Evolutionary conservation across 2,113 vertebrate species (phyloP).

Genomic region (Prietella phreatophila): DNA sequence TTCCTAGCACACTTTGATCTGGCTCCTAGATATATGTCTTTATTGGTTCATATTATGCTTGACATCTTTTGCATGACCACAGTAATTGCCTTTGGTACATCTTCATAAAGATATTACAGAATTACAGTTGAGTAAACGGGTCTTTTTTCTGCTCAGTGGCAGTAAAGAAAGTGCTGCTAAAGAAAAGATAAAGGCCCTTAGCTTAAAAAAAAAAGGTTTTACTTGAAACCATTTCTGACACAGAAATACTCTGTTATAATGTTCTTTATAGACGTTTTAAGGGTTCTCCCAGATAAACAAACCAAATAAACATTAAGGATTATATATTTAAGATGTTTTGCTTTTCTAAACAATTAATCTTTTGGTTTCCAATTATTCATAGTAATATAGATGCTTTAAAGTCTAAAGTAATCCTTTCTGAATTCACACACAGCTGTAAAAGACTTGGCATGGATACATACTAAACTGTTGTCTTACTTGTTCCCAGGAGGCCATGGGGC

Average conservation of each 20-base stretch:
- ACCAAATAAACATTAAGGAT: not conserved
- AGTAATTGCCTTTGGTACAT: not conserved
- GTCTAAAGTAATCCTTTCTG: not conserved
- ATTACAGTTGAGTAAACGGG: not conserved
- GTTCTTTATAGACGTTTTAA: not conserved
- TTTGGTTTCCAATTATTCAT: not conserved
- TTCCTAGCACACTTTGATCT: not conserved
- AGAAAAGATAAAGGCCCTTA: not conserved
- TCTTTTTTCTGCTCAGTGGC: not conserved
- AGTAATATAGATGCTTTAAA: not conserved
- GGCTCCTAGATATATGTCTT: not conserved
- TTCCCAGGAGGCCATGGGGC: slow-evolving; percentile 65
- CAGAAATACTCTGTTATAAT: not conserved
- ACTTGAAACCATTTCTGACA: not conserved
- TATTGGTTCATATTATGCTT: not conserved
- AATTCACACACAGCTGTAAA: not conserved
- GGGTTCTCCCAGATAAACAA: not conserved
- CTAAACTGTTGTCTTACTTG: slow-evolving; percentile 35
- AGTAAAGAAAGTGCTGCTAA: not conserved
- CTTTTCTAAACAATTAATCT: not conserved
- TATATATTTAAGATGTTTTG: not conserved
- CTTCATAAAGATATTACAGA: not conserved
- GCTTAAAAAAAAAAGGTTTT: not conserved
- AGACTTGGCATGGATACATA: not conserved
- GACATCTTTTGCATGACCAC: not conserved